A percentile compares a stretch with the other conserved stretches of the same genome.
Evolutionary conservation across 2,113 vertebrate species (phyloP).

Genomic region (Pituophis catenifer): DNA sequence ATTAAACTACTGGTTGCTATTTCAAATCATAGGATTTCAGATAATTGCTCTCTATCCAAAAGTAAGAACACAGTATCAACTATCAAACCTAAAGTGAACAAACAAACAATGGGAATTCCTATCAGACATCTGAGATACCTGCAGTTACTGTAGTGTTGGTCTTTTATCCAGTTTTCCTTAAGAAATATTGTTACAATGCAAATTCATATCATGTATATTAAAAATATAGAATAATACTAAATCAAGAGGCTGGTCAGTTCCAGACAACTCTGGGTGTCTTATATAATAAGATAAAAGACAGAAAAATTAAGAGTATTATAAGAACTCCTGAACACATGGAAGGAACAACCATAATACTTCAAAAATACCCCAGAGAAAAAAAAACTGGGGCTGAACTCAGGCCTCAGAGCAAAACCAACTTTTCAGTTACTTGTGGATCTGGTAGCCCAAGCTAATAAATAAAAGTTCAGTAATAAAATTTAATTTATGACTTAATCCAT

Average conservation of each 20-base stretch:
- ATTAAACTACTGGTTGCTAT: not conserved
- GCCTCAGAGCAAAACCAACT: not conserved
- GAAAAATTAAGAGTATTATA: not conserved
- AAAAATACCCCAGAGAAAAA: not conserved
- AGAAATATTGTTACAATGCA: not conserved
- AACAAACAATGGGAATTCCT: not conserved
- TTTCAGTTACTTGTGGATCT: not conserved
- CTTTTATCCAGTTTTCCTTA: not conserved
- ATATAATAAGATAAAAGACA: not conserved
- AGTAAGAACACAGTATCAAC: not conserved
- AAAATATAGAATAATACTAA: not conserved
- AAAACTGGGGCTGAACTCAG: not conserved
- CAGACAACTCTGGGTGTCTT: not conserved
- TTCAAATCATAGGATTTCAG: not conserved
- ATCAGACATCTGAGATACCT: not conserved
- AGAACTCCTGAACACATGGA: not conserved
- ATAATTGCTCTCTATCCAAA: not conserved
- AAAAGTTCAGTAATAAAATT: not conserved
- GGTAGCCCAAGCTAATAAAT: not conserved
- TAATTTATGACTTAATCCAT: not conserved
- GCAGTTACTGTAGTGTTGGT: not conserved
- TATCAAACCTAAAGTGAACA: not conserved
- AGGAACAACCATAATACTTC: not conserved
- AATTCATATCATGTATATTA: not conserved
- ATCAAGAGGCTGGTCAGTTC: not conserved